Evolutionary conservation across 2,113 vertebrate genomes (phyloP).

Genomic region (Cebidichthys violaceus): DNA sequence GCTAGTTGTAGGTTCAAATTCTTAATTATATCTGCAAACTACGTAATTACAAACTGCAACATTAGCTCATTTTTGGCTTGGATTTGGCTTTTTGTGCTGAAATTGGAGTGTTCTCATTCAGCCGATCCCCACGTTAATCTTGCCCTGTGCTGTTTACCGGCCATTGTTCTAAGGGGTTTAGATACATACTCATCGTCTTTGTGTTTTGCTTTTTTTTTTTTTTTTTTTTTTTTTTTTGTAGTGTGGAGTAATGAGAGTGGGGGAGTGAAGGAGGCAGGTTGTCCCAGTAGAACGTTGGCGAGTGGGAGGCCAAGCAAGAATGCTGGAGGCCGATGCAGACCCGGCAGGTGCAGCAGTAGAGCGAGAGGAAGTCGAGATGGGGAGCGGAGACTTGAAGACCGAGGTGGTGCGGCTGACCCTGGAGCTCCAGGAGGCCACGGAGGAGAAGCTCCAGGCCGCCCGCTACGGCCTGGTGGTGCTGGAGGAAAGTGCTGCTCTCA

Average conservation of each 20-base stretch:
- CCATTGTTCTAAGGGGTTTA: slow-evolving; percentile 33
- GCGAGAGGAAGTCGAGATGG: slow-evolving; percentile 55
- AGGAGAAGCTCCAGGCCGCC: slow-evolving; percentile 89
- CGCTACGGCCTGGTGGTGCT: slow-evolving; percentile 88
- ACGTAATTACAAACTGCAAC: neutral
- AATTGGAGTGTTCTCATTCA: slow-evolving; percentile 9
- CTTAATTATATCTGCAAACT: neutral
- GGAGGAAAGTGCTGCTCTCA: slow-evolving; percentile 86
- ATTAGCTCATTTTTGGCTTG: neutral
- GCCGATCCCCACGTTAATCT: slow-evolving; percentile 2
- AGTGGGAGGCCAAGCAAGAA: slow-evolving; percentile 56
- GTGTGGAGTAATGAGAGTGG: slow-evolving; percentile 66
- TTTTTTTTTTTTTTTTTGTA: slow-evolving; percentile 13
- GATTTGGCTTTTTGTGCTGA: slow-evolving; percentile 6
- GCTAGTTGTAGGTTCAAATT: neutral
- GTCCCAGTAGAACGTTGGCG: slow-evolving; percentile 48
- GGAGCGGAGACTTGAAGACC: slow-evolving; percentile 68
- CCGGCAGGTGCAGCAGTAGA: slow-evolving; percentile 45
- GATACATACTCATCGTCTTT: slow-evolving; percentile 24
- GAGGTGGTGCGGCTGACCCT: slow-evolving; percentile 85
- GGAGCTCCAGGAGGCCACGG: slow-evolving; percentile 88
- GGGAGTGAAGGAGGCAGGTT: slow-evolving; percentile 55
- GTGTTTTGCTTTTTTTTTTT: slow-evolving; percentile 24
- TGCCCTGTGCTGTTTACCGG: neutral
- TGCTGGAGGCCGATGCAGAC: slow-evolving; percentile 70